Percentiles rank a stretch among this genome's conserved stretches.
phyloP scores from a whole-genome alignment of 2,797 vertebrate genomes.

The Setipinna tenuifilis region DNA sequence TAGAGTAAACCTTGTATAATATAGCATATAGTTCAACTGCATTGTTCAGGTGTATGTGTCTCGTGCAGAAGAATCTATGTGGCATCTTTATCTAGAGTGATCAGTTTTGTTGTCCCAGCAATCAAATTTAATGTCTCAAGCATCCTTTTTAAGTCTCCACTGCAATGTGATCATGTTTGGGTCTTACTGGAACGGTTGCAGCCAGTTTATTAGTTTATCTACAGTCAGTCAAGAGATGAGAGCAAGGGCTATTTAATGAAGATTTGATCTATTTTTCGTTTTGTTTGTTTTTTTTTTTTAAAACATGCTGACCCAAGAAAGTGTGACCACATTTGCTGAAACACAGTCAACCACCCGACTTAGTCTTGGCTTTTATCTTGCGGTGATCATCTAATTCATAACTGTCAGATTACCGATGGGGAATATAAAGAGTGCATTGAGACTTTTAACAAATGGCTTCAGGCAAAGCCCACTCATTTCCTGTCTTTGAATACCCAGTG shows the following conservation, averaged over 20 bases:
- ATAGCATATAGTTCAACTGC: no score
- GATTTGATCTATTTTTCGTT: neutral
- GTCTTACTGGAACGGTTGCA: neutral
- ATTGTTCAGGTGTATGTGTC: no score
- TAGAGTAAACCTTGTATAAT: neutral
- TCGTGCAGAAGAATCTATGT: no score
- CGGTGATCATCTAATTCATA: conserved; percentile 1
- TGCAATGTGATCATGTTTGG: neutral
- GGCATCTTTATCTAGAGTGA: neutral
- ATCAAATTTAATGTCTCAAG: neutral
- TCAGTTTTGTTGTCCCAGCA: neutral
- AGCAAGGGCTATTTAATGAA: neutral
- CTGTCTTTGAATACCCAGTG: conserved; percentile 11
- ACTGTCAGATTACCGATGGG: neutral
- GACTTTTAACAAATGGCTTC: conserved; percentile 9
- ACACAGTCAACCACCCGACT: neutral
- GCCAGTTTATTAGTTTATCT: neutral
- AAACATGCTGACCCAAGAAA: neutral
- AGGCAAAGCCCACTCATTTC: conserved; percentile 15
- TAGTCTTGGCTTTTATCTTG: neutral
- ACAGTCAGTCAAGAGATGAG: neutral
- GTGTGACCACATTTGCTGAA: neutral
- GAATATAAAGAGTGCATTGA: conserved; percentile 12
- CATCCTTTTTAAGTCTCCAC: neutral
- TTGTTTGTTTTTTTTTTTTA: neutral